A percentile compares a stretch with the other conserved stretches of the same genome.
Conservation (phyloP, 2,797 vertebrate species). For the Chelonia mydas region DNA sequence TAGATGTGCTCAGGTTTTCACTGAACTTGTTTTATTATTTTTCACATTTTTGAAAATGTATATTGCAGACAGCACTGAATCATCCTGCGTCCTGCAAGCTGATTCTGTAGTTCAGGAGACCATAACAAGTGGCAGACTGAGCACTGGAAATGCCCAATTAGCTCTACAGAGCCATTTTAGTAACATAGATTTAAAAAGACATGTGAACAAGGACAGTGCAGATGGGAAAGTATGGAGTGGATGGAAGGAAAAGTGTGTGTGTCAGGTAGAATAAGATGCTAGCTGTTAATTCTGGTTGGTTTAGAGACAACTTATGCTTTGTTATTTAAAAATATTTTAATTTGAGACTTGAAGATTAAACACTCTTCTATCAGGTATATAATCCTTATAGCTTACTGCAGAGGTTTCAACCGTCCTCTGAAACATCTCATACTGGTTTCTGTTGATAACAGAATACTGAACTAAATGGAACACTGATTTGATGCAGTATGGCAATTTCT, state of each 20-base stretch:
- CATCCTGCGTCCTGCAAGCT: background rate
- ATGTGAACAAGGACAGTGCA: background rate
- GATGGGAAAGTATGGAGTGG: background rate
- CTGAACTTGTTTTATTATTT: background rate
- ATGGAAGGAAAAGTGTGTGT: background rate
- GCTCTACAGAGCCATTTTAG: background rate
- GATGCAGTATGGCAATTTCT: background rate
- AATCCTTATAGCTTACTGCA: background rate
- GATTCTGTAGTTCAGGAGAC: background rate
- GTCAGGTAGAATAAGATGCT: background rate
- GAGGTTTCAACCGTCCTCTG: background rate
- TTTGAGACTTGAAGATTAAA: background rate
- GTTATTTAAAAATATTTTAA: background rate
- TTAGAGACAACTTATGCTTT: background rate
- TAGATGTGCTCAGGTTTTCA: rapidly evolving
- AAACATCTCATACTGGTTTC: background rate
- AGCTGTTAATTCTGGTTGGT: background rate
- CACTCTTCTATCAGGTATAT: background rate
- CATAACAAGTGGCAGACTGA: background rate
- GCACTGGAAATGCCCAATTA: background rate
- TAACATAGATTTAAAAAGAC: background rate
- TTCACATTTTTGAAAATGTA: background rate
- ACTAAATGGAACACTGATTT: background rate
- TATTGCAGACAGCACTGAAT: background rate
- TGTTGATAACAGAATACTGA: background rate